Evolutionary conservation across 1,140 invertebrate genomes (phyloP).

Genomic region (Pissodes strobi): DNA sequence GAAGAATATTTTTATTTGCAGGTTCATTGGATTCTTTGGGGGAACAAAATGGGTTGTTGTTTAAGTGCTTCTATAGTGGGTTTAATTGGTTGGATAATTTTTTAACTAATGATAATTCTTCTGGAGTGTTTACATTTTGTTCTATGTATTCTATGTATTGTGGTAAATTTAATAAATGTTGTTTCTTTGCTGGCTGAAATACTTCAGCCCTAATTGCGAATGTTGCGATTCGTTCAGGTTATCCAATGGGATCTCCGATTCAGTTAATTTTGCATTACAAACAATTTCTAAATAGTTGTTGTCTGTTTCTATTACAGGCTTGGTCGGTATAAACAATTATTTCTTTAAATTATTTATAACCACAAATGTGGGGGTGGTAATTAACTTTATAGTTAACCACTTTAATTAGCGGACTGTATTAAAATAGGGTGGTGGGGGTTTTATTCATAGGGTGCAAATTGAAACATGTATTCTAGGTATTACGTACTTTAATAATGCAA

Average conservation of each 20-base stretch:
- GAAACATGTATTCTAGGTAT: too few species aligned
- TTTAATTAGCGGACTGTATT: too few species aligned
- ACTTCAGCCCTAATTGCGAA: neutral
- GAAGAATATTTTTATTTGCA: neutral
- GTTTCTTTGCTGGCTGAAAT: neutral
- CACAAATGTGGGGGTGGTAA: too few species aligned
- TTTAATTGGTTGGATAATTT: neutral
- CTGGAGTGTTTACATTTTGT: neutral
- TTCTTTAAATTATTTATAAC: too few species aligned
- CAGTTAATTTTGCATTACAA: neutral
- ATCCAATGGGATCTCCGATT: neutral
- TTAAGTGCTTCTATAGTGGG: neutral
- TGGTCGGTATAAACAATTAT: too few species aligned
- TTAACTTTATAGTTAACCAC: too few species aligned
- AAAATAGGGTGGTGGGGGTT: too few species aligned
- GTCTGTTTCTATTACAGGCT: neutral
- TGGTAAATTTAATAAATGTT: too few species aligned
- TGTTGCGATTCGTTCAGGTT: neutral
- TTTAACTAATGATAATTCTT: neutral
- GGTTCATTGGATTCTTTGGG: neutral
- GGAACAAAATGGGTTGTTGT: neutral
- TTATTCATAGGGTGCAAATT: too few species aligned
- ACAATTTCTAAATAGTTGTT: neutral
- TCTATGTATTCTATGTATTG: neutral
- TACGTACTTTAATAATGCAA: too few species aligned